These are phyloP conservation scores for Heterohyrax brucei DNA, from an alignment of 2,797 vertebrate species.

Conservation along the genomic window DNA sequence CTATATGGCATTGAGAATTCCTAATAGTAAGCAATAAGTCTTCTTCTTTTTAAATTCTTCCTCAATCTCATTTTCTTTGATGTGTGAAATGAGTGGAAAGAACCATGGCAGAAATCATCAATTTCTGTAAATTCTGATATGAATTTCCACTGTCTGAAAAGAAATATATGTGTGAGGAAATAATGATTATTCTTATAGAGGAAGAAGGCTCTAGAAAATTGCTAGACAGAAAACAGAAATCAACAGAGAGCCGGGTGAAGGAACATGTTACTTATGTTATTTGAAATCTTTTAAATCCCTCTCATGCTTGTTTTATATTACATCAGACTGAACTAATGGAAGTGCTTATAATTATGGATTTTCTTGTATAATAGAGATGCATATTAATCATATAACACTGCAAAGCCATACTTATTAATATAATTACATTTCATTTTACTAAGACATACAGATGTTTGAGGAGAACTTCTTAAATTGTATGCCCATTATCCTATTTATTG, in stretches of 20 bases:
- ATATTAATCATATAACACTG: background rate
- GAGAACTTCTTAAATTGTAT: background rate
- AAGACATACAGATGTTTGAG: background rate
- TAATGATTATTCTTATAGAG: background rate
- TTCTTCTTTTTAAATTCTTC: conserved; percentile 81
- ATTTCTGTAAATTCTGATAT: conserved; percentile 79
- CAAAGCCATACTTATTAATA: background rate
- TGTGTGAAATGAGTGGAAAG: conserved; percentile 81
- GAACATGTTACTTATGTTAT: background rate
- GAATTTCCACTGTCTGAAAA: conserved; percentile 69
- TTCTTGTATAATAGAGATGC: background rate
- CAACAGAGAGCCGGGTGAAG: background rate
- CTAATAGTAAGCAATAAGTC: conserved; percentile 78
- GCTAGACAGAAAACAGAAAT: background rate
- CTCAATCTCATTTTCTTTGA: conserved; percentile 64
- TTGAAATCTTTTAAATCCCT: background rate
- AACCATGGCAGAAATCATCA: conserved; percentile 83
- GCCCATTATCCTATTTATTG: background rate
- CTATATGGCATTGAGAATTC: conserved; percentile 77
- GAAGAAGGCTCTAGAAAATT: background rate
- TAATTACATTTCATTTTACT: background rate
- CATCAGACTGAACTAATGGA: background rate
- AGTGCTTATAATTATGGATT: background rate
- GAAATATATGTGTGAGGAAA: conserved; percentile 9
- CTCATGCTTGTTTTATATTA: background rate